Evolutionary conservation across 2,888 invertebrate genomes (phyloP), one percentile per base, ranked within the genome.

Genomic region (Carabus problematicus): DNA sequence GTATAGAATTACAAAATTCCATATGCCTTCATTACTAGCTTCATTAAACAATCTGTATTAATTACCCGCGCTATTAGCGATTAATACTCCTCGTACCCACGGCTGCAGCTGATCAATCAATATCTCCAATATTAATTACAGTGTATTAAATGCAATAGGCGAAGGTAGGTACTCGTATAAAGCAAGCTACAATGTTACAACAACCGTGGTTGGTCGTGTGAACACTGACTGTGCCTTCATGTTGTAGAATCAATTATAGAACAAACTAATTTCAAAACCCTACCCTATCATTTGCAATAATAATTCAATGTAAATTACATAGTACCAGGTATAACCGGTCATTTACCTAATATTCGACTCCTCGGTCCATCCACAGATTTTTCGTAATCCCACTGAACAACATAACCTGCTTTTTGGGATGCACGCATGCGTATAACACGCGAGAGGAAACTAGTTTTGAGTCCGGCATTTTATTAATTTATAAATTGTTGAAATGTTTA

Each of bases 241-340:
- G 29, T 29, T 6, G 29, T 45, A 56, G 64, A 64, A 64, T 64
- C 64, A 64, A 64, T 64, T 64, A 64, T 64, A 64, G 56, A 64
- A 55, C 64, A 64, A 64, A 64, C 64, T 64, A 64, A 64, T 64
- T 56, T 64, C 19, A n/a, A 29, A 45, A 55, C 55, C 56, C 56
- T 55, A 64, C 64, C 64, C 64, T 64, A 19, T 64, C 56, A 64
- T 64, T 64, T 64, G 64, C 64, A 64, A 64, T 64, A 64, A 64
- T 64, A 64, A 64, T 64, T 64, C 64, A 64, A 45, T 56, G 64
- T 45, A 64, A 64, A 64, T 64, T 64, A 64, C 56, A 64, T 16
- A 3, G 54, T 54, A 12, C 14, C 41, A 12, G 29, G n/a, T n/a
- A n/a, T 42, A 64, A 1, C 54, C 14, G 63, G 42, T 55, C 64